Conservation (phyloP, 1,140 invertebrate species). For the Drosophila santomea region DNA sequence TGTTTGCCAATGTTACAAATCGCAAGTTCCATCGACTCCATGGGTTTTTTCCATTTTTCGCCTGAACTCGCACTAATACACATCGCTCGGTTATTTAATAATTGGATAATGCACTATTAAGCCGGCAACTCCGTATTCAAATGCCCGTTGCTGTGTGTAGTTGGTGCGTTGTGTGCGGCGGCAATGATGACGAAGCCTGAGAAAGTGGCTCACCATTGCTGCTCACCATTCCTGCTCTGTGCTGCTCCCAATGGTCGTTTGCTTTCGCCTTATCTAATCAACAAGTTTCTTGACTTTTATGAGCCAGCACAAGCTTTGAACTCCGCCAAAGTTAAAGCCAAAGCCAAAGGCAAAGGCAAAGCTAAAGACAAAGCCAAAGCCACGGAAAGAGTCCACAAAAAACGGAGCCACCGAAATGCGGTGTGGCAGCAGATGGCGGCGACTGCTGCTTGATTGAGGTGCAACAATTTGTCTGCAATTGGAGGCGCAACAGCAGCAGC, state of each 20-base stretch:
- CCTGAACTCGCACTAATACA: not conserved
- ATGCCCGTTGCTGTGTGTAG: slow-evolving; percentile 24
- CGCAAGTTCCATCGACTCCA: not conserved
- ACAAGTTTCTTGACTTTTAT: slow-evolving; percentile 72
- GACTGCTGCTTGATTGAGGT: slow-evolving; percentile 75
- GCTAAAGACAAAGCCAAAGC: not conserved
- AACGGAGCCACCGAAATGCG: not conserved
- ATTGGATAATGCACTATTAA: slow-evolving; percentile 9
- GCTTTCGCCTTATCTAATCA: slow-evolving; percentile 73
- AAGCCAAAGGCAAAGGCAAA: not conserved
- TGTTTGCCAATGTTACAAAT: not conserved
- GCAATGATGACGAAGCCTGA: slow-evolving; percentile 53
- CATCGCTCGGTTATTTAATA: slow-evolving; percentile 20
- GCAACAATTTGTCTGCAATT: slow-evolving; percentile 79
- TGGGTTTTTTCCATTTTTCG: not conserved
- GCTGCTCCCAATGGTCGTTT: slow-evolving; percentile 34
- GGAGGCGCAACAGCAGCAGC: slow-evolving; percentile 46
- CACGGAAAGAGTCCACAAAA: not conserved
- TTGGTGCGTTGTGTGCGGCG: slow-evolving; percentile 1
- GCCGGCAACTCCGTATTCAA: slow-evolving; percentile 17
- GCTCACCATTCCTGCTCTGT: slow-evolving; percentile 4
- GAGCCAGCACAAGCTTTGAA: slow-evolving; percentile 49
- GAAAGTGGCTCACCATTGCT: slow-evolving; percentile 53
- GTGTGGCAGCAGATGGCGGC: slow-evolving; percentile 47
- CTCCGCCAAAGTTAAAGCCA: slow-evolving; percentile 16